Evolutionary conservation across 1,140 invertebrate genomes (phyloP).

Genomic region (Thalassaphorura encarpata): DNA sequence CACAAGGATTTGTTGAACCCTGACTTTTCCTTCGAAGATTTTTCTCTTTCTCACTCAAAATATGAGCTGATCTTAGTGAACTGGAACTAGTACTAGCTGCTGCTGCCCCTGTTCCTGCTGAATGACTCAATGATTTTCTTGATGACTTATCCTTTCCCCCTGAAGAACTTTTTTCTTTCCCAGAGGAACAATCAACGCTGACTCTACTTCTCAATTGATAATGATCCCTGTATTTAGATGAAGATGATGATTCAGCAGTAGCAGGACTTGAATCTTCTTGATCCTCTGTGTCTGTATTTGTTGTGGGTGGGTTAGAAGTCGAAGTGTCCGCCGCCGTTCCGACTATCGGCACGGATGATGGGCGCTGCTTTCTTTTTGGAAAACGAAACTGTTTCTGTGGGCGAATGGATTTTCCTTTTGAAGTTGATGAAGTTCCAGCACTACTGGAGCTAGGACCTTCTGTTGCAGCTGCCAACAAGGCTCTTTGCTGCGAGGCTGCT

Average conservation of each 20-base stretch:
- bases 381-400: constrained; percentile 3
- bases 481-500: constrained; percentile 19
- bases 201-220: constrained; percentile 26
- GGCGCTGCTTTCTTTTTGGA: neutral
- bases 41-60: constrained; percentile 30
- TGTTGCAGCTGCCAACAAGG: neutral
- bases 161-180: neutral
- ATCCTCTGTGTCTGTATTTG: constrained; percentile 8
- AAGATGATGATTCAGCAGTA: neutral
- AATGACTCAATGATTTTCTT: neutral
- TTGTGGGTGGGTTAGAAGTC: constrained; percentile 6
- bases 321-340: neutral
- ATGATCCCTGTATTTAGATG: neutral
- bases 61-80: constrained; percentile 23
- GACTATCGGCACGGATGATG: neutral
- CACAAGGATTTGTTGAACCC: neutral
- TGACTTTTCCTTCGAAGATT: constrained; percentile 16
- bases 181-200: constrained; percentile 7
- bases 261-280: neutral
- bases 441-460: neutral
- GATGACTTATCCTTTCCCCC: neutral
- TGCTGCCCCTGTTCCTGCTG: neutral
- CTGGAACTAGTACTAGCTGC: constrained; percentile 9
- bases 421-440: too few species aligned
- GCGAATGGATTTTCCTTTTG: neutral